Base-by-base conservation (phyloP, 1,140 invertebrate genomes). In the Papilio machaon region DNA sequence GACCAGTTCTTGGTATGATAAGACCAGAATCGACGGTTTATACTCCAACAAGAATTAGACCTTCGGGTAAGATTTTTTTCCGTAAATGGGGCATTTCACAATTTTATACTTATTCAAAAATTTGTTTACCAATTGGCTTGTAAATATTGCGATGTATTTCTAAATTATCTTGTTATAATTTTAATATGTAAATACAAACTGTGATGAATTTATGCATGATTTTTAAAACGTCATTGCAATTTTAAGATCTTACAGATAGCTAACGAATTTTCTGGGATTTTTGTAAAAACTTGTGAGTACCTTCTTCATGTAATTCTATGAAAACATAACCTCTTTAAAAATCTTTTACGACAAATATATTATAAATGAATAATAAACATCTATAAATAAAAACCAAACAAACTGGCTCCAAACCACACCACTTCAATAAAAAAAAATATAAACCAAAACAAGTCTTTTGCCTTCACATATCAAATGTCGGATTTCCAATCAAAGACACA, bases 61-160 rank as follows among this genome's bases (percentile, higher is more conserved):
- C 82, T 43, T 81, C 78, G 77, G 84, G 84, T 85, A 86, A 86
- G 81, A 77, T 81, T 60, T 82, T 81, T 74, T 86, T 86, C 81
- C 81, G 81, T 81, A 77, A 83, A 86, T 85, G 85, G 85, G 85
- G 82, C 83, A 81, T 43, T 82, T 76, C 73, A 47, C 73, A 23
- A 23, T 64, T 74, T 75, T 79, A 4, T 74, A 23, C 10, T 49
- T 79, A 64, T n/a, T 79, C 74, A 9, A 60, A 60, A 58, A 43
- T 78, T 60, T 43, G 67, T 67, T 76, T 47, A 19, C 23, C 8
- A 79, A 79, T 79, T 79, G 77, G 77, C 77, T 79, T 79, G 77
- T 79, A 79, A 79, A 79, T 79, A 79, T 15, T 79, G 54, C 54
- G 49, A 3, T 10, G 2, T 76, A 52, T 52, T 76, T 49, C 11